Base-by-base conservation (phyloP, 2,888 invertebrate genomes). In the Cryptus viduatorius region DNA sequence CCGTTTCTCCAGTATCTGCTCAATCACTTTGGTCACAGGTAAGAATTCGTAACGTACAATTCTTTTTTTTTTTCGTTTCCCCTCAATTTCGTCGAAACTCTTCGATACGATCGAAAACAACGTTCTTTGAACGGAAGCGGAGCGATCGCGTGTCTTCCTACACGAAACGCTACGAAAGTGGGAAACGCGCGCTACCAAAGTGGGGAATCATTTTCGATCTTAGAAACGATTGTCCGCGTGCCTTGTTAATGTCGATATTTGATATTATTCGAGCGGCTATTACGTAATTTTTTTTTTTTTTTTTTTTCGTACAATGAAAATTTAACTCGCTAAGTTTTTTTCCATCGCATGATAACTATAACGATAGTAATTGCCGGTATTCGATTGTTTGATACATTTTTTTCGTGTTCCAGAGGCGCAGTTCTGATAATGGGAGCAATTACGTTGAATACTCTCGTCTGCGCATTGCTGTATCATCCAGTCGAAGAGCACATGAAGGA, bases 391-490 rank as follows among this genome's bases (percentile, higher is more conserved):
- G 61, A 61, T 29, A 61, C 4, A 61, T 61, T 3, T 12, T 56
- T 44, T n/a, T 79, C 61, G 42, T 73, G 42, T 85, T 86, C 90
- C 94, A 97, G 97, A 90, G 97, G 97, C 1, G 96, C 98, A 0
- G 96, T 97, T 0, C 94, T 98, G 10, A 96, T 98, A 44, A 95
- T 98, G 94, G 98, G 98, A 31, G 98, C 96, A 4, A 94, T 97
- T 16, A 97, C 97, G 88, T 93, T 98, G 56, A 97, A 98, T 92
- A 97, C 97, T 0, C 96, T 97, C 94, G 96, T 97, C 7, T 97
- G 97, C 0, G 97, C 97, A 0, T 91, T 97, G 4, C 95, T 98
- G 71, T 98, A 97, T 92, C 97, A 98, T 88, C 98, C 98, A 0
- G 97, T 98, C 0, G 96, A 97, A 86, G 95, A 96, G 86, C 97